Conservation (phyloP, 2,113 vertebrate species). For the Leucosticte australis region DNA sequence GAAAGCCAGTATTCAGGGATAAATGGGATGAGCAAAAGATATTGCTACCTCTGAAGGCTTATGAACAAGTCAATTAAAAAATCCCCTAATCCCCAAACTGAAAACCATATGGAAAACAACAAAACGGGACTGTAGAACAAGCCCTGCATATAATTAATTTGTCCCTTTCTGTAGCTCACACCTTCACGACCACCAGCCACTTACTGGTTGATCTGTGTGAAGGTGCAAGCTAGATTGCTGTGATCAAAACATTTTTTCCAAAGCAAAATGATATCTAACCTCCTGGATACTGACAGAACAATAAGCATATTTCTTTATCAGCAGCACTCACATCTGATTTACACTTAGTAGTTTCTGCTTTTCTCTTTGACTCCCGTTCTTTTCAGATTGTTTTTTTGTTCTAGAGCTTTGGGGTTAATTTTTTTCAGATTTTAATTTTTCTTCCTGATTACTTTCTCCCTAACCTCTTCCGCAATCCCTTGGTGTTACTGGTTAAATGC, state of each 20-base stretch:
- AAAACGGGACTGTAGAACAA: not conserved
- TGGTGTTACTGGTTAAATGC: not conserved
- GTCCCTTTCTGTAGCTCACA: not conserved
- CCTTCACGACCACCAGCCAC: not conserved
- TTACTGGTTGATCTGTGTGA: not conserved
- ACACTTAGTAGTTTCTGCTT: not conserved
- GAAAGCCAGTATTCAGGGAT: not conserved
- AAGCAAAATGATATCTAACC: not conserved
- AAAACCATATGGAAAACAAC: not conserved
- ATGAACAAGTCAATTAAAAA: not conserved
- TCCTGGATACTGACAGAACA: not conserved
- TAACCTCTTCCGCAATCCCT: not conserved
- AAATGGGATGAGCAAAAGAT: not conserved
- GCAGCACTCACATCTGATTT: not conserved
- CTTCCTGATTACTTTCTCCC: not conserved
- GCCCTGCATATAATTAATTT: not conserved
- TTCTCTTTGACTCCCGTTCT: not conserved
- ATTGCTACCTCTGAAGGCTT: not conserved
- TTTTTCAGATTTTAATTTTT: not conserved
- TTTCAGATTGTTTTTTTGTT: not conserved
- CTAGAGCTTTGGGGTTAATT: not conserved
- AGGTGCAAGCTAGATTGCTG: not conserved
- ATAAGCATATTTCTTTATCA: not conserved
- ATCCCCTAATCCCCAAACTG: not conserved
- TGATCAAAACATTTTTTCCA: not conserved